Percentiles rank a stretch among this genome's conserved stretches.
These are phyloP conservation scores for Ectropis crepuscularia DNA, from an alignment of 2,888 invertebrate species.

Conservation along the genomic window DNA sequence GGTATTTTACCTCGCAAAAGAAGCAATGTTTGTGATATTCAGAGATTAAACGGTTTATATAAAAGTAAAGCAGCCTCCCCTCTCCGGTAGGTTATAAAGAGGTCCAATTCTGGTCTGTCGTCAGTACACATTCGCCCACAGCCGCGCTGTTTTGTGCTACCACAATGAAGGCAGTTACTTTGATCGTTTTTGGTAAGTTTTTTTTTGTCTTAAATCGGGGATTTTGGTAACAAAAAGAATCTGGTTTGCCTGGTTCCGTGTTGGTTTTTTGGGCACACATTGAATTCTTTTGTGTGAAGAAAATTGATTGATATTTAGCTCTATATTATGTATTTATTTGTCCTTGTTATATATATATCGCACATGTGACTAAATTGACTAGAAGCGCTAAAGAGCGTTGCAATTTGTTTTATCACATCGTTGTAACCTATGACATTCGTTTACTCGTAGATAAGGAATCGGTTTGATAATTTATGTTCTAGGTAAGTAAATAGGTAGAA, in stretches of 20 bases:
- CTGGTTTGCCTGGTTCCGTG: conserved; percentile 13
- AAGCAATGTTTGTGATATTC: conserved; percentile 21
- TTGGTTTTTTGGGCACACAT: conserved; percentile 22
- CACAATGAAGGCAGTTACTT: conserved; percentile 67
- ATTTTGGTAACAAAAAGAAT: conserved; percentile 21
- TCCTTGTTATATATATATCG: background rate
- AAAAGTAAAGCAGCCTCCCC: conserved; percentile 47
- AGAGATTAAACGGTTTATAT: conserved; percentile 26
- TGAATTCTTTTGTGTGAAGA: conserved; percentile 26
- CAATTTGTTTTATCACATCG: too few relatives aligned
- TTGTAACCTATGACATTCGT: too few relatives aligned
- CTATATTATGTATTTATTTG: conserved; percentile 2
- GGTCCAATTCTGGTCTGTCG: conserved; percentile 47
- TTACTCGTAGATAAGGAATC: too few relatives aligned
- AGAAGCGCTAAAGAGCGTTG: too few relatives aligned
- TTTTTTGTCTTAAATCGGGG: conserved; percentile 32
- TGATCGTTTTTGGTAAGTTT: conserved; percentile 73
- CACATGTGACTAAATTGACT: background rate
- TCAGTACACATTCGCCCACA: conserved; percentile 55
- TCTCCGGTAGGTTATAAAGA: conserved; percentile 59
- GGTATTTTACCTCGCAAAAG: conserved; percentile 3
- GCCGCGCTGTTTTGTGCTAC: conserved; percentile 47
- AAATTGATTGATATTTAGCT: conserved; percentile 2
- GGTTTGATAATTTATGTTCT: too few relatives aligned
- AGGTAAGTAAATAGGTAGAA: too few relatives aligned